phyloP scores from a whole-genome alignment of 2,888 invertebrate genomes.

The Drosophila pegasa region DNA sequence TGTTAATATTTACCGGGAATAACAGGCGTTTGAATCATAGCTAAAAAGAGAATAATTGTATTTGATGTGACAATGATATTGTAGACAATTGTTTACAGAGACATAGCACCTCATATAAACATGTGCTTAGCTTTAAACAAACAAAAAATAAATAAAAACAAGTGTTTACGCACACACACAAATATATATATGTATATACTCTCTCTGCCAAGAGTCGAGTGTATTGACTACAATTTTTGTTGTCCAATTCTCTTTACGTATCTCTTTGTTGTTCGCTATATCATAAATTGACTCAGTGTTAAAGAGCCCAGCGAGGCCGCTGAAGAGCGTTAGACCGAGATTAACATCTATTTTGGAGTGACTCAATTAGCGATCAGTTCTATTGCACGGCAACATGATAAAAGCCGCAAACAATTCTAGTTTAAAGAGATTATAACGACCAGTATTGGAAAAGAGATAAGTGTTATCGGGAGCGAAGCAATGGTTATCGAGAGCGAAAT shows the following conservation, averaged over 20 bases:
- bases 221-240: conserved; percentile 37
- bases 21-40: conserved; percentile 24
- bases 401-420: conserved; percentile 2
- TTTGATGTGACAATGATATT: not conserved
- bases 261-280: conserved; percentile 1
- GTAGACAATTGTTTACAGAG: conserved; percentile 36
- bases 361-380: conserved; percentile 1
- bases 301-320: no score
- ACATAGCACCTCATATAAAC: conserved; percentile 38
- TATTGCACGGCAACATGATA: conserved; percentile 3
- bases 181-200: conserved; percentile 12
- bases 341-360: conserved; percentile 53
- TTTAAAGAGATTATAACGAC: not conserved
- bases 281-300: conserved; percentile 19
- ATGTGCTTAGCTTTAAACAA: conserved; percentile 30
- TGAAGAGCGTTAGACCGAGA: not conserved
- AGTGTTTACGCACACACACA: not conserved
- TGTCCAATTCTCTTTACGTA: conserved; percentile 45
- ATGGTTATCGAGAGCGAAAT: not conserved
- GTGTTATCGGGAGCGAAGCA: not conserved
- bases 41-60: conserved; percentile 7
- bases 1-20: conserved; percentile 7
- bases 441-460: not conserved
- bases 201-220: conserved; percentile 35
- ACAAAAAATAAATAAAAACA: conserved; percentile 6